phyloP scores from a whole-genome alignment of 2,888 invertebrate genomes.

The Dusona sp. region DNA sequence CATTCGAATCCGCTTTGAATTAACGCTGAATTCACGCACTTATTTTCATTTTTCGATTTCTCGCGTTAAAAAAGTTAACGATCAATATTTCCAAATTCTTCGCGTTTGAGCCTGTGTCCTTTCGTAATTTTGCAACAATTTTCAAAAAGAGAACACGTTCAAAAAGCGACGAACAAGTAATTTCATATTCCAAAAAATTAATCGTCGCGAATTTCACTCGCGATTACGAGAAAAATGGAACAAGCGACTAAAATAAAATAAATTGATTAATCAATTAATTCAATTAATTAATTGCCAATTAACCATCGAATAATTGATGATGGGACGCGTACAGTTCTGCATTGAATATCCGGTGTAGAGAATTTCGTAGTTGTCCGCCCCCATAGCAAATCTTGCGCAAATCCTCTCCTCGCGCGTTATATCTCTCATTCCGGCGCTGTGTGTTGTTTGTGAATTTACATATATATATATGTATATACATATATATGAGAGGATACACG shows the following conservation, averaged over 20 bases:
- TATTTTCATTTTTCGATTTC: not conserved
- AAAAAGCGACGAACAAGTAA: not conserved
- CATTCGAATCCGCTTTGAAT: not conserved
- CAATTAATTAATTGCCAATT: not conserved
- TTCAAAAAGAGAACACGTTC: not conserved
- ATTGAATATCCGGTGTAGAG: conserved; percentile 75
- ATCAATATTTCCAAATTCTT: not conserved
- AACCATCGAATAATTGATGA: conserved; percentile 8
- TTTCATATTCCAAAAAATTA: not conserved
- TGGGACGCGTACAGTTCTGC: conserved; percentile 4
- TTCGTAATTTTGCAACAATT: not conserved
- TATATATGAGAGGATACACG: conserved; percentile 75
- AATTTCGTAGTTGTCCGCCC: conserved; percentile 74
- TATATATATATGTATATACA: conserved; percentile 4
- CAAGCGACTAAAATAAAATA: not conserved
- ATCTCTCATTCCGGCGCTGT: conserved; percentile 36
- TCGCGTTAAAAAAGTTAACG: not conserved
- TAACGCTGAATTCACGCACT: not conserved
- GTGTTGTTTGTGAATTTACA: conserved; percentile 63
- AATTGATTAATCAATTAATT: not conserved
- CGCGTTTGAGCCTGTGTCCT: not conserved
- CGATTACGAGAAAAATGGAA: not conserved
- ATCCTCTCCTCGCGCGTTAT: conserved; percentile 68
- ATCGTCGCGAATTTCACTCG: not conserved
- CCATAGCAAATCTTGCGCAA: conserved; percentile 80